These are phyloP conservation scores for Lasioglossum oenotherae DNA, from an alignment of 2,888 invertebrate genomes.

Conservation along the genomic window DNA sequence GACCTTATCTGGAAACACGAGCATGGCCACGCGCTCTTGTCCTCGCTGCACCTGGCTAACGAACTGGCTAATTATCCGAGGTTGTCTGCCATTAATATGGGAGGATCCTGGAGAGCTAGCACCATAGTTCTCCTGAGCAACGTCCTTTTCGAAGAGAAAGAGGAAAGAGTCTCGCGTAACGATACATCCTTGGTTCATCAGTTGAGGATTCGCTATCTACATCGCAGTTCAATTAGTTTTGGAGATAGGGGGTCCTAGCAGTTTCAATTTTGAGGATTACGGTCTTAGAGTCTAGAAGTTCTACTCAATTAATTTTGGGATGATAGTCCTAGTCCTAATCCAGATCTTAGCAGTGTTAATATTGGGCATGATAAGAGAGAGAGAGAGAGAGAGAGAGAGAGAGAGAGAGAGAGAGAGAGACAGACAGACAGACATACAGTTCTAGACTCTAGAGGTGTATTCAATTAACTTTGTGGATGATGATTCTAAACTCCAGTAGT, in stretches of 20 bases:
- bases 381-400: too few relatives aligned
- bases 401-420: too few relatives aligned
- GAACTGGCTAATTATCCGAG: conserved; percentile 64
- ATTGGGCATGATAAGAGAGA: too few relatives aligned
- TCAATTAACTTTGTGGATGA: not conserved
- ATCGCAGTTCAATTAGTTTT: not conserved
- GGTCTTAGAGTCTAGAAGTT: not conserved
- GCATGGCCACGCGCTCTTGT: conserved; percentile 50
- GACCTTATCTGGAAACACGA: conserved; percentile 75
- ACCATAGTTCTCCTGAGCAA: not conserved
- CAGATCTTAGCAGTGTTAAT: too few relatives aligned
- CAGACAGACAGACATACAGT: too few relatives aligned
- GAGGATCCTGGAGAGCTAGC: not conserved
- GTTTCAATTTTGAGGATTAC: too few relatives aligned
- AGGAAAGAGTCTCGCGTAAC: not conserved
- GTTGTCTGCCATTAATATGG: not conserved
- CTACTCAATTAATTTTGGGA: not conserved
- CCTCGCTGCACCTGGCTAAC: conserved; percentile 66
- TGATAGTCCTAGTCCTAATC: too few relatives aligned
- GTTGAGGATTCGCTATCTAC: not conserved
- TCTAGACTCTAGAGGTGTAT: too few relatives aligned
- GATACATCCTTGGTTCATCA: not conserved
- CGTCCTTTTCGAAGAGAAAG: not conserved
- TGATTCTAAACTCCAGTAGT: not conserved
- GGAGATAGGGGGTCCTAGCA: not conserved